These are phyloP conservation scores for Bombyx mori DNA, from an alignment of 1,140 invertebrate species.

Conservation along the genomic window DNA sequence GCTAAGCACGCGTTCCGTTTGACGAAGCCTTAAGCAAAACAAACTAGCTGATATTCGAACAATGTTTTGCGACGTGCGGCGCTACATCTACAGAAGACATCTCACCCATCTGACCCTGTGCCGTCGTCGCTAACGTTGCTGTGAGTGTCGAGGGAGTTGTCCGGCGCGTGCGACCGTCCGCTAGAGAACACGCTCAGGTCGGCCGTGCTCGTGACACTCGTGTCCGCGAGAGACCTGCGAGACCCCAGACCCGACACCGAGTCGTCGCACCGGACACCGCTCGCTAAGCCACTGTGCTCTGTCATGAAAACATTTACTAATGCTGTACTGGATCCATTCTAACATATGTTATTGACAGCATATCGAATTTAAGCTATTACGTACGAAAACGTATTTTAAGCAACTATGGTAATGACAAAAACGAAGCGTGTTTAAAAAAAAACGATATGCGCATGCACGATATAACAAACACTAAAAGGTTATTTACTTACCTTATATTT, in stretches of 20 bases:
- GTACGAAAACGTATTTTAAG: neutral
- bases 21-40: no score
- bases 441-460: no score
- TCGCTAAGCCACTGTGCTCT: constrained; percentile 56
- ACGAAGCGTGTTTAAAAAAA: no score
- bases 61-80: neutral
- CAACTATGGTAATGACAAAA: neutral
- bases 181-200: constrained; percentile 86
- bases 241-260: constrained; percentile 73
- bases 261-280: constrained; percentile 52
- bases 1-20: no score
- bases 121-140: constrained; percentile 81
- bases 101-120: constrained; percentile 74
- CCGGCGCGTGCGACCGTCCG: constrained; percentile 79
- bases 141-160: constrained; percentile 82
- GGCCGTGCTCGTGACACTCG: constrained; percentile 86
- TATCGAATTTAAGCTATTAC: neutral
- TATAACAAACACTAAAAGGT: no score
- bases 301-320: constrained; percentile 12
- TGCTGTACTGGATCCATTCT: no score
- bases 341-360: no score
- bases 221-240: constrained; percentile 83
- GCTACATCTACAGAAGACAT: constrained; percentile 44
- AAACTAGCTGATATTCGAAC: no score
- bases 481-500: constrained; percentile 29